Conservation (phyloP, 2,113 vertebrate species). For the Alectura lathami region DNA sequence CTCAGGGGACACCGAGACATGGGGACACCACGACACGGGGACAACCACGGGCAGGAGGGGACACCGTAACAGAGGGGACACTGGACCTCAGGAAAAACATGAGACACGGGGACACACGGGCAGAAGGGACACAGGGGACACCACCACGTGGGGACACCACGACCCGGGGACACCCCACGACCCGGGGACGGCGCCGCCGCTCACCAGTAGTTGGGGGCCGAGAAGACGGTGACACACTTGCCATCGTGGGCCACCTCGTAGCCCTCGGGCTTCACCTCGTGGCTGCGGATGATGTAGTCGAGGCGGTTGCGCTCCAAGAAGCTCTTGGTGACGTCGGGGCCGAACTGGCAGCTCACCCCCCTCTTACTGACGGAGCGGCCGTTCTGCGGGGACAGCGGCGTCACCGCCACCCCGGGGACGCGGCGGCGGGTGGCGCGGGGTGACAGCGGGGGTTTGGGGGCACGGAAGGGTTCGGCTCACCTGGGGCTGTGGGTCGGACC, state of each 20-base stretch:
- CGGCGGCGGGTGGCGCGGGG: no score
- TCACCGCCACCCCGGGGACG: background rate
- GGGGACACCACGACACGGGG: background rate
- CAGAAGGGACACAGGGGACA: background rate
- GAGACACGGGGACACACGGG: no score
- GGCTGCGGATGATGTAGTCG: constrained; percentile 92
- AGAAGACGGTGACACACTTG: constrained; percentile 95
- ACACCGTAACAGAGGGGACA: no score
- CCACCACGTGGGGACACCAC: rapidly evolving
- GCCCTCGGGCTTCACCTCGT: constrained; percentile 93
- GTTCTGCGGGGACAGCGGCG: constrained; percentile 53
- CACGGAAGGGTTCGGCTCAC: background rate
- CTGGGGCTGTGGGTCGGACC: background rate
- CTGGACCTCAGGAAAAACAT: no score
- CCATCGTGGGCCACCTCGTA: constrained; percentile 94
- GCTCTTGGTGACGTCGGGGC: constrained; percentile 88
- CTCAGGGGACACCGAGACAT: no score
- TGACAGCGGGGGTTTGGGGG: no score
- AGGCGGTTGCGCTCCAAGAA: constrained; percentile 91
- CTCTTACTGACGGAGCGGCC: constrained; percentile 91
- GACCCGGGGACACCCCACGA: rapidly evolving
- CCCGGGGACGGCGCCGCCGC: background rate
- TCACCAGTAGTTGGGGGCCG: constrained; percentile 96
- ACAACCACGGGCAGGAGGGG: rapidly evolving
- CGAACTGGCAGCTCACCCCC: constrained; percentile 95